Evolutionary conservation across 2,113 vertebrate genomes (phyloP), one percentile per base, ranked within the genome.

Genomic region (Amblyornis subalaris): DNA sequence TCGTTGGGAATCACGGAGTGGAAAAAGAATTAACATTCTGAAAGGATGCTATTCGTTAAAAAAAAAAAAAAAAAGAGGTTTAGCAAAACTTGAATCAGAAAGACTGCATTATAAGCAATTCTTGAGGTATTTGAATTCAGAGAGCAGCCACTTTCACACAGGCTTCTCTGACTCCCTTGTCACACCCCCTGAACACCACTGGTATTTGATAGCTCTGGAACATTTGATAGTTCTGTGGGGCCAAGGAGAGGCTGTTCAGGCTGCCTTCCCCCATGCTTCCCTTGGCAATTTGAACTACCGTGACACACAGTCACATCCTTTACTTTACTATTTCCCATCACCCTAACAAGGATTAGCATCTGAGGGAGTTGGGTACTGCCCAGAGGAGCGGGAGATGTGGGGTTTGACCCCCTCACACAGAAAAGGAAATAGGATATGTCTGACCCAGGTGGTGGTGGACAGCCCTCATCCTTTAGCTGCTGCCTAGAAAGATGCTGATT

Each of bases 341-440:
- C 47, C 67, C 15, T 40, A 13, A 44, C 0, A 8, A 0, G 16
- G 19, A 62, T 18, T 13, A 54, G 2, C 20, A 17, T 6, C 35
- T 77, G 31, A 45, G 9, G 6, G 6, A 18, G 9, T 2, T 55
- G n/a, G 16, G 10, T 36, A 10, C 5, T 8, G 4, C 6, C 6
- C 31, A 5, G 17, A 12, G 19, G 77, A 58, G 28, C 4, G 45
- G 35, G 40, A 74, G 6, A 5, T 19, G 15, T 24, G 21, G 23
- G 18, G 1, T 73, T 80, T 57, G 36, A 66, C 40, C 1, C 2
- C 33, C 57, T 26, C 3, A 0, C 0, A 0, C 4, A 23, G 42
- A 31, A 72, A 61, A 76, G 17, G 4, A 51, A 79, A 25, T 2
- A 44, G 7, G 7, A 36, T 10, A 23, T 6, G 12, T 14, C 26